Evolutionary conservation across 2,113 vertebrate species (phyloP).

Genomic region (Xiphias gladius): DNA sequence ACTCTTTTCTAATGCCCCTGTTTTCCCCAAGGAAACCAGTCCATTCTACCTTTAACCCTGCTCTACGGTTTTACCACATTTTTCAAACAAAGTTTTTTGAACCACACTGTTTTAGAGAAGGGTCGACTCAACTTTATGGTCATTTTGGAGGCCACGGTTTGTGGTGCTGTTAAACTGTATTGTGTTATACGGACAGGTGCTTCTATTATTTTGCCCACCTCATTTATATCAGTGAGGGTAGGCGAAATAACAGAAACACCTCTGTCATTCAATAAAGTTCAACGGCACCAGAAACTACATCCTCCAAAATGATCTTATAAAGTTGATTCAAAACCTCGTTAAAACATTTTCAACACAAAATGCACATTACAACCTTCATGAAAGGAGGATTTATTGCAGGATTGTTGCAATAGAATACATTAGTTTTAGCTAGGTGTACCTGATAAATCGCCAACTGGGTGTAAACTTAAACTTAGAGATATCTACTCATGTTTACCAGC

Average conservation of each 20-base stretch:
- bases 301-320: not conserved
- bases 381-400: not conserved
- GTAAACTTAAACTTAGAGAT: not conserved
- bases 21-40: constrained; percentile 42
- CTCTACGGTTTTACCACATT: constrained; percentile 23
- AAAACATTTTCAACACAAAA: not conserved
- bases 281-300: not conserved
- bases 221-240: not conserved
- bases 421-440: not conserved
- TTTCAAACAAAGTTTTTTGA: constrained; percentile 41
- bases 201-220: not conserved
- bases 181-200: not conserved
- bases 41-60: constrained; percentile 55
- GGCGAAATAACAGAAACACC: too few species aligned
- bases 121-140: not conserved
- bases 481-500: not conserved
- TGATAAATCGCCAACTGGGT: not conserved
- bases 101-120: not conserved
- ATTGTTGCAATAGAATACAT: not conserved
- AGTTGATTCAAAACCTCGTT: not conserved
- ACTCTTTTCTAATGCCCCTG: constrained; percentile 17
- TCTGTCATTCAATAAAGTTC: not conserved
- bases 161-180: not conserved
- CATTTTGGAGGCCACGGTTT: not conserved
- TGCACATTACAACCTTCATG: not conserved